Base-by-base conservation (phyloP, 2,888 invertebrate species). In the Drosophila phalerata region DNA sequence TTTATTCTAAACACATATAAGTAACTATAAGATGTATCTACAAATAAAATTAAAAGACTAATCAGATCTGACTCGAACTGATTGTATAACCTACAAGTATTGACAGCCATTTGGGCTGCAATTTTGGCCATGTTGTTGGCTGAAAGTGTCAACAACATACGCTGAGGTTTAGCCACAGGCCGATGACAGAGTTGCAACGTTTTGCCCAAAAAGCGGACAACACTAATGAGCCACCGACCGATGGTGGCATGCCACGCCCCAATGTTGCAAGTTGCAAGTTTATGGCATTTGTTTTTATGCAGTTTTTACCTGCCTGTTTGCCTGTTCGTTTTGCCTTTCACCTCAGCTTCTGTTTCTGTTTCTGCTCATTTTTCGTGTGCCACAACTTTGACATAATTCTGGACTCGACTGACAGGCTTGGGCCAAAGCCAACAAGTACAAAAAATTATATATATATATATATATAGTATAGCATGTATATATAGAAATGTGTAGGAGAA, bases 301-400 rank as follows among this genome's bases (percentile, higher is more conserved):
- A 86, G 70, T 77, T 83, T 83, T 71, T 64, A 65, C 72, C 74
- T 70, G 64, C 56, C 65, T n/a, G n/a, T n/a, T n/a, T n/a, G n/a
- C n/a, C n/a, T n/a, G 65, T 63, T 64, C 45, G 56, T 30, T 40
- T 6, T 25, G 43, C 37, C 45, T 43, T 28, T 34, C 10, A 22
- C 32, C n/a, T 32, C 15, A 15, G 19, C 32, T 15, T 11, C 40
- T 53, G 63, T 53, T 15, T 11, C 40, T 53, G 63, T 53, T 43
- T 40, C 56, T 63, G 65, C 64, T 85, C 61, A 70, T 77, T 74
- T 82, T 77, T 67, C 66, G 84, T 80, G 69, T 65, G 69, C 84
- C 81, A 68, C 87, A 88, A 84, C 81, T 84, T 84, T 84, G 84
- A 88, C 88, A 84, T 88, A 88, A 84, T 84, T 84, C 76, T 71